Evolutionary conservation across 2,888 invertebrate species (phyloP), one percentile per base, ranked within the genome.

Genomic region (Stenoptilia bipunctidactyla): DNA sequence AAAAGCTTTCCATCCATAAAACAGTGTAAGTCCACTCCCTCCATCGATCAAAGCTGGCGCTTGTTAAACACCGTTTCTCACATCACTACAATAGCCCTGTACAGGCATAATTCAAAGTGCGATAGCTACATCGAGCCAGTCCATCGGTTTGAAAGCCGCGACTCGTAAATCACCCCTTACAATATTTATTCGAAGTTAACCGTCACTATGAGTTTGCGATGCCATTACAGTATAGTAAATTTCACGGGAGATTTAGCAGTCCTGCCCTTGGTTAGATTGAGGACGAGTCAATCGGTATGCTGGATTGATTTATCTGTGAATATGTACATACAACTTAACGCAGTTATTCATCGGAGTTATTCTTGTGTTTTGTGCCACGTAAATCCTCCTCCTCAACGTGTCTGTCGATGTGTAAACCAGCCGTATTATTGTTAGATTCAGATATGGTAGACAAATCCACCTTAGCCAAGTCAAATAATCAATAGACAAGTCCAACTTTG

Each of bases 61-160:
- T 79, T 79, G 79, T 79, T 79, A 79, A 72, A 77, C 76, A 77
- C 77, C 67, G 77, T 79, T 79, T 79, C 79, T 76, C 79, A 77
- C 79, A 77, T 77, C 75, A 70, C 77, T 75, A 77, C 80, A 79
- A 79, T 79, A 68, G 79, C 70, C 63, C 64, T 68, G 65, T 63
- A 69, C 70, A 61, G 73, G 80, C 77, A 80, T 82, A 82, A 79
- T 82, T 82, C 80, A 82, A 75, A 65, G 66, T 70, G 72, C 67
- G 76, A 75, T 80, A 73, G 70, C 58, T 68, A 70, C 76, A 77
- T 74, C 75, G 76, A 9, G 63, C 58, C 59, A 58, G 59, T 58
- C 71, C 73, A 74, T 74, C 70, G 73, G 66, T 57, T 60, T 52
- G 68, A 66, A 58, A 60, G 66, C 62, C 63, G 58, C 55, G 66